Evolutionary conservation across 1,140 invertebrate species (phyloP).

Genomic region (Harpegnathos saltator): DNA sequence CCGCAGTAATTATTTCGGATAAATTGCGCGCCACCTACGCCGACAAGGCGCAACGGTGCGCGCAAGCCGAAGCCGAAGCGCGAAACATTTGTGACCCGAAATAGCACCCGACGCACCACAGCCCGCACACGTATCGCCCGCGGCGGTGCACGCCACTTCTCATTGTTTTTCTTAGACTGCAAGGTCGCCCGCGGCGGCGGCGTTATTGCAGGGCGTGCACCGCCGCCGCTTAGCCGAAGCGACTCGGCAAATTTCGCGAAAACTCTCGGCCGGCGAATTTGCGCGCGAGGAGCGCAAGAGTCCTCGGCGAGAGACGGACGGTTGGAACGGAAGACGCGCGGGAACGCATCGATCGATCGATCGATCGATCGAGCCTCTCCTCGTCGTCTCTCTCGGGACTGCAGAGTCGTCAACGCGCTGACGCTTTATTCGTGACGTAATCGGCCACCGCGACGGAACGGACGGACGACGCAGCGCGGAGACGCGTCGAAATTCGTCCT

Average conservation of each 20-base stretch:
- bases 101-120: constrained; percentile 65
- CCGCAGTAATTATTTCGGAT: constrained; percentile 71
- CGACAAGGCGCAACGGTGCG: constrained; percentile 55
- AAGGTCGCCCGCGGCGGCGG: constrained; percentile 56
- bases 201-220: background rate
- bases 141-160: constrained; percentile 49
- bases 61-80: constrained; percentile 63
- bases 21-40: constrained; percentile 70
- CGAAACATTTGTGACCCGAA: constrained; percentile 70
- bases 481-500: no score
- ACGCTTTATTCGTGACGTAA: no score
- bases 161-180: constrained; percentile 74
- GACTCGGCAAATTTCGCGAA: background rate
- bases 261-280: background rate
- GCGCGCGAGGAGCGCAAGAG: no score
- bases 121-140: constrained; percentile 51
- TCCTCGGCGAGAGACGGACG: no score
- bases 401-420: no score
- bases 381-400: no score
- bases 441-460: no score
- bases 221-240: background rate
- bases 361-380: no score
- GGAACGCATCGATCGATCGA: no score
- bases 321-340: no score
- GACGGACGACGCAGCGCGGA: no score